A percentile compares a stretch with the other conserved stretches of the same genome.
phyloP scores from a whole-genome alignment of 2,888 invertebrate species.

The Tanypteryx hageni region DNA sequence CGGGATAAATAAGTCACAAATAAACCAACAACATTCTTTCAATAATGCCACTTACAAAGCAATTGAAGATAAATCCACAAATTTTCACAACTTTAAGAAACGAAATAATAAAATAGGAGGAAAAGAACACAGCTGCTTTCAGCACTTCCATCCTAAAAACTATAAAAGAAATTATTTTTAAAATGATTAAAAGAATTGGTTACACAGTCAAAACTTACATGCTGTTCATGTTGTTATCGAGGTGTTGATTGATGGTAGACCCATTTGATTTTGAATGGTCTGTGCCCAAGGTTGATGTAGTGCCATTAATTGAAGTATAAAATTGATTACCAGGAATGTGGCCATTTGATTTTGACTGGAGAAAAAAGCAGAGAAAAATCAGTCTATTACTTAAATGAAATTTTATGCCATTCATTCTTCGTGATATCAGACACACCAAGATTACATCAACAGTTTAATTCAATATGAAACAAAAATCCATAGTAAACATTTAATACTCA shows the following conservation, averaged over 20 bases:
- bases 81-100: background rate
- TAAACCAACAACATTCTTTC: background rate
- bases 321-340: constrained; percentile 67
- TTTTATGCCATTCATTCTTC: background rate
- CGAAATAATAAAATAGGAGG: background rate
- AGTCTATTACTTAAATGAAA: background rate
- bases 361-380: constrained; percentile 33
- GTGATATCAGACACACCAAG: background rate
- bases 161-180: background rate
- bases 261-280: constrained; percentile 45
- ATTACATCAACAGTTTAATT: background rate
- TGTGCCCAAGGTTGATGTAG: background rate
- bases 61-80: background rate
- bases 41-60: background rate
- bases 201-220: constrained; percentile 71
- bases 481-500: constrained; percentile 22
- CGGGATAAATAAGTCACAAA: background rate
- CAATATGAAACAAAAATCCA: background rate
- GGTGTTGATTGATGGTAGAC: constrained; percentile 66
- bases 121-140: background rate
- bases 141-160: background rate
- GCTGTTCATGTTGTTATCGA: constrained; percentile 85
- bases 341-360: constrained; percentile 70
- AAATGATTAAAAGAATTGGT: background rate
- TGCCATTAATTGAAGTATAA: background rate